Percentiles rank a stretch among this genome's conserved stretches.
Conservation (phyloP, 2,113 vertebrate species). For the Callionymus lyra region DNA sequence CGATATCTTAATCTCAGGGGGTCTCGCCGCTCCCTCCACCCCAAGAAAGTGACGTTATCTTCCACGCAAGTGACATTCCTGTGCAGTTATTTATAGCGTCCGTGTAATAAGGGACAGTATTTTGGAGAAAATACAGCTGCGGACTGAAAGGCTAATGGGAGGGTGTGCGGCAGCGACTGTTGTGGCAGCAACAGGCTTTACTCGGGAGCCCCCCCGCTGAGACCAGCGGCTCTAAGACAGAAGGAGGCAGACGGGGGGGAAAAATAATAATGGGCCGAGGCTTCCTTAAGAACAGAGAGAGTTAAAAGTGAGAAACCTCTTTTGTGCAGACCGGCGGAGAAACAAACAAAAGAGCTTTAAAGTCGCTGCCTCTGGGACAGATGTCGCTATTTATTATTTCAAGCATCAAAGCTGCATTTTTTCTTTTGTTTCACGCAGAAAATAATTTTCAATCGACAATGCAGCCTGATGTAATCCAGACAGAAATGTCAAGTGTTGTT, state of each 20-base stretch:
- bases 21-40: no score
- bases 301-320: neutral
- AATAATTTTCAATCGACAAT: constrained; percentile 52
- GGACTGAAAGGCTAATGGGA: constrained; percentile 26
- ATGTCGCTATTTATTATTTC: constrained; percentile 63
- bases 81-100: no score
- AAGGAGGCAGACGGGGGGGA: constrained; percentile 36
- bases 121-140: constrained; percentile 11
- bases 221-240: constrained; percentile 17
- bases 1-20: no score
- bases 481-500: constrained; percentile 51
- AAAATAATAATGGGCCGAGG: constrained; percentile 21
- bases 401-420: constrained; percentile 63
- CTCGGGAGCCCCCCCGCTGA: constrained; percentile 39
- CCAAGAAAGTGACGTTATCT: no score
- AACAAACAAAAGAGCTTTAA: constrained; percentile 58
- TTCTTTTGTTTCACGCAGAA: constrained; percentile 40
- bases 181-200: constrained; percentile 52
- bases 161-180: constrained; percentile 26
- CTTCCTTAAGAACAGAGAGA: constrained; percentile 11
- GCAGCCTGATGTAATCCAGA: constrained; percentile 47
- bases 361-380: constrained; percentile 36
- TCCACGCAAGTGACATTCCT: no score
- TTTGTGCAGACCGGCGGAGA: constrained; percentile 24
- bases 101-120: no score